Conservation (phyloP, 2,888 invertebrate genomes). For the Hymenopus coronatus region DNA sequence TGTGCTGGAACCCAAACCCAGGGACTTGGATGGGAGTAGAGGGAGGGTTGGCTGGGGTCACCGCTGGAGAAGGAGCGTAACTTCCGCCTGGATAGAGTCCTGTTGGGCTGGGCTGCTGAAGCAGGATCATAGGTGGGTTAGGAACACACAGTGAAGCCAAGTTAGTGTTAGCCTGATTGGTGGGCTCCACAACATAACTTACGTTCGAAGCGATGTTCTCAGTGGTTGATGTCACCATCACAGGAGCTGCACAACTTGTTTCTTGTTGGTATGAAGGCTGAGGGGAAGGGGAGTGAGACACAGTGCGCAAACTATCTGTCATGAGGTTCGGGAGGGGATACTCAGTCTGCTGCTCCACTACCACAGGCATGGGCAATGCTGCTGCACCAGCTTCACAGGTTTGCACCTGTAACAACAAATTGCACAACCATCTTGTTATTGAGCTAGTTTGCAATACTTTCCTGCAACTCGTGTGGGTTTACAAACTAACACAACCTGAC, state of each 20-base stretch:
- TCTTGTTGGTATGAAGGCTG: not conserved
- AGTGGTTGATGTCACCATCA: not conserved
- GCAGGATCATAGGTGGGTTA: slow-evolving; percentile 38
- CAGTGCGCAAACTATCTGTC: not conserved
- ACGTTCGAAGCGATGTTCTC: not conserved
- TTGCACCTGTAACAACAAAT: not conserved
- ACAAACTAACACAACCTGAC: no score
- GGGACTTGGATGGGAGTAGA: slow-evolving; percentile 10
- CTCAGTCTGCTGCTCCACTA: not conserved
- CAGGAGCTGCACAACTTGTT: not conserved
- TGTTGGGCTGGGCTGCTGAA: slow-evolving; percentile 16
- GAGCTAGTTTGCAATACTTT: no score
- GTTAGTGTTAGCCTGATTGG: not conserved
- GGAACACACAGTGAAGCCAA: not conserved
- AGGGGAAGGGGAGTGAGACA: slow-evolving; percentile 1
- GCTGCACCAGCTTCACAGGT: not conserved
- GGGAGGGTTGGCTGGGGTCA: slow-evolving; percentile 37
- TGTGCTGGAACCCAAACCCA: not conserved
- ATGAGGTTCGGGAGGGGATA: not conserved
- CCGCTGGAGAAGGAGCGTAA: slow-evolving; percentile 22
- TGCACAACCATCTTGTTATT: not conserved
- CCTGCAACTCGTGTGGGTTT: no score
- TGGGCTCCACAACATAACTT: not conserved
- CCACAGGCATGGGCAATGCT: not conserved
- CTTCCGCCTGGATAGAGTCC: not conserved